These are phyloP conservation scores for Hirtodrosophila duncani DNA, from an alignment of 2,888 invertebrate genomes.

Conservation along the genomic window DNA sequence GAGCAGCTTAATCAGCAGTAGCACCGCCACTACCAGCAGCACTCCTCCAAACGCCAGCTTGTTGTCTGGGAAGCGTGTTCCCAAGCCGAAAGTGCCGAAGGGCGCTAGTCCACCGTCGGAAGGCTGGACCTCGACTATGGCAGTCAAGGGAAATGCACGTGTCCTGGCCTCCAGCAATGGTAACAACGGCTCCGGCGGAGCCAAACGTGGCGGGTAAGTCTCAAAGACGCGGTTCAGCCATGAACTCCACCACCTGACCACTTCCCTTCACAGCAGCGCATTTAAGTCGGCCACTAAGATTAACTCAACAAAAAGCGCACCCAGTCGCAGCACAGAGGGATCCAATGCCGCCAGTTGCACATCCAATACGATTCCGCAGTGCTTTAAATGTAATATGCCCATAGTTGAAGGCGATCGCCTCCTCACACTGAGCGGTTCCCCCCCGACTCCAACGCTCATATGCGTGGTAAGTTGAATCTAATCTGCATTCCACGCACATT, in stretches of 20 bases:
- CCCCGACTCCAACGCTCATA: too few species aligned
- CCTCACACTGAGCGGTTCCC: too few species aligned
- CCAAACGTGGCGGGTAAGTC: constrained; percentile 9
- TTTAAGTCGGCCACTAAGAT: too few species aligned
- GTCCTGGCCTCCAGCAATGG: constrained; percentile 49
- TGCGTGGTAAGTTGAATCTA: too few species aligned
- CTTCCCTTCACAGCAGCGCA: too few species aligned
- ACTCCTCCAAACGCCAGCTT: not conserved
- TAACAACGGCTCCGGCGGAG: constrained; percentile 24
- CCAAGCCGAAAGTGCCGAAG: constrained; percentile 82
- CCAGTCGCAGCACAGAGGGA: too few species aligned
- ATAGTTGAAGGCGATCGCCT: too few species aligned
- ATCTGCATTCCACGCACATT: too few species aligned
- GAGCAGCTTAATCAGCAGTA: constrained; percentile 10
- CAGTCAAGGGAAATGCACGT: constrained; percentile 72
- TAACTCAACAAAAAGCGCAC: too few species aligned
- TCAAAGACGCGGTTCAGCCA: constrained; percentile 38
- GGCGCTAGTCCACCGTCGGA: constrained; percentile 80
- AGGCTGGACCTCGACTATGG: constrained; percentile 76
- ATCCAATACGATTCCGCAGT: too few species aligned
- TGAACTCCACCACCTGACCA: not conserved
- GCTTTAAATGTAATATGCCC: too few species aligned
- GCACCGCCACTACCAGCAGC: not conserved
- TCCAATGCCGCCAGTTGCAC: too few species aligned
- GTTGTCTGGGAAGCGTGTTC: constrained; percentile 80